Base-by-base conservation (phyloP, 2,888 invertebrate species). In the Orthosia gracilis region DNA sequence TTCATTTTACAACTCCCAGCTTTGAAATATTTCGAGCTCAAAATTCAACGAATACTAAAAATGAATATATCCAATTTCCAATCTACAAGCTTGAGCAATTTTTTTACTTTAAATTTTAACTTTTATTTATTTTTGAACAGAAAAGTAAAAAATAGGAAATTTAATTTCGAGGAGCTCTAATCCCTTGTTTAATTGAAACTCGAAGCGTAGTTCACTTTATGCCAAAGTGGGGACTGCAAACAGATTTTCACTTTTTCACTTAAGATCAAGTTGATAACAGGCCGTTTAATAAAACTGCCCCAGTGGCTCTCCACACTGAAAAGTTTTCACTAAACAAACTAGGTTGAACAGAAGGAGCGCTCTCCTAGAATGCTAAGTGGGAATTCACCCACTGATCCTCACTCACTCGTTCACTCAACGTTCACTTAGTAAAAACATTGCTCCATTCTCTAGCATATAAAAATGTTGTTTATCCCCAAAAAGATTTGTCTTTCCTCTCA, bases 301-400 rank as follows among this genome's bases (percentile, higher is more conserved):
- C 84, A 76, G 83, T 80, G 58, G 83, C 85, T 80, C 78, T 87
- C 85, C 83, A 82, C 85, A 85, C 84, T 71, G 72, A 82, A 88
- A 92, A 92, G 88, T 92, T 94, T 91, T 82, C 82, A 88, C 87
- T 87, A 90, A 88, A 89, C 81, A 87, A 91, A 92, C 89, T 91
- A 87, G 89, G 88, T 87, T 88, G 40, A 64, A 82, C 77, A 76
- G 83, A 84, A 87, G 88, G 83, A 87, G 83, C 83, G 75, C 87
- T 75, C 49, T 47, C n/a, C 21, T 72, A 66, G 89, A 91, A 92
- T 91, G 87, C 80, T 89, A 89, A 93, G 87, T 85, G 85, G 82
- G 82, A 84, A 69, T 61, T 76, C 63, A 45, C 40, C 31, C 40
- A 4, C 57, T 67, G 69, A 75, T 64, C 66, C 59, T 45, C 12